Evolutionary conservation across 2,113 vertebrate species (phyloP), one percentile per base, ranked within the genome.

Genomic region (Crotalus horridus): DNA sequence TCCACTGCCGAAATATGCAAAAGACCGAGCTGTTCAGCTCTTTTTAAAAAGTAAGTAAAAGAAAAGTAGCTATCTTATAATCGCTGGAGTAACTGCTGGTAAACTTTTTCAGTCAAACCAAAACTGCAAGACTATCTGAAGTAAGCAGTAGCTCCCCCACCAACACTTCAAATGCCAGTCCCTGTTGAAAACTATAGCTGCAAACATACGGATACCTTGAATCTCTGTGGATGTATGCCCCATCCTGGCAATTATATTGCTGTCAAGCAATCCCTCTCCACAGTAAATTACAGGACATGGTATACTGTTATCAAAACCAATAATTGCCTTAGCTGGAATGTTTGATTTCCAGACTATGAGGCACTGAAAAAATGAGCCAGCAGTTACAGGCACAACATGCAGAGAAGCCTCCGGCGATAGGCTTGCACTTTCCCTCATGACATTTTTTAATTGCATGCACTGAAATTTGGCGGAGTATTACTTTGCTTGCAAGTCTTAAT

Each of bases 221-320:
- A 85, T 93, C 88, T 53, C 92, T 90, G 55, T 46, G 89, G 81
- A 85, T 29, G 23, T 58, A 21, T 43, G 43, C n/a, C 81, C 81
- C 92, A 93, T 90, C 92, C 92, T 93, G 90, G 92, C 88, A 93
- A 93, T 93, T 93, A 90, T 90, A 90, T 12, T 58, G 56, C 92
- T 93, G 56, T 87, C 46, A 93, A 90, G 81, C 56, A 64, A 93
- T 93, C 81, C 21, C 23, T 92, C 91, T 91, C 74, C 7, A 0
- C 6, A 91, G 92, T 69, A 85, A 96, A 96, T 91, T 26, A 92
- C 92, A 94, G 89, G 0, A 86, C 90, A 85, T 26, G 0, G 48
- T 9, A 90, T 29, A 29, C 74, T 39, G 94, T 95, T 92, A 29
- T 92, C 89, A 92, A 61, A 87, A 0, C 15, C 0, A 0, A 12